phyloP scores from a whole-genome alignment of 2,113 vertebrate species.

The Cnemophilus loriae region DNA sequence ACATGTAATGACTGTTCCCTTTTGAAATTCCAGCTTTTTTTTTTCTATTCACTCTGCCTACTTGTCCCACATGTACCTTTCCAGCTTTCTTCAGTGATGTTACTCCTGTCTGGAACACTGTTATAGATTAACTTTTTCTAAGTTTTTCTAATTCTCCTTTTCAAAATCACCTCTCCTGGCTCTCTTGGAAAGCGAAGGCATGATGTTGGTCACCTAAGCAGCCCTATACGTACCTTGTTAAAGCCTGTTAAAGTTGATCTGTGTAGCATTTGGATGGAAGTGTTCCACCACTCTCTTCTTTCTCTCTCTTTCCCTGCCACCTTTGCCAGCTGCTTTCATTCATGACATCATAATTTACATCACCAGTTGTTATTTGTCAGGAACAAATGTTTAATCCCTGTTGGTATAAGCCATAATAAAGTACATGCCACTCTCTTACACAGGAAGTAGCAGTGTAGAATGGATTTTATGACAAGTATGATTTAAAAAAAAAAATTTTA shows the following conservation, averaged over 20 bases:
- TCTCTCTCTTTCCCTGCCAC: background rate
- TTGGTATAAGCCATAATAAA: background rate
- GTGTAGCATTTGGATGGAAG: background rate
- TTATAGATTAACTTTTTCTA: background rate
- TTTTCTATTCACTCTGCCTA: background rate
- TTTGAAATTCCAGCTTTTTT: background rate
- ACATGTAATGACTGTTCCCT: background rate
- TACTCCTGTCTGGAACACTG: background rate
- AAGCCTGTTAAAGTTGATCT: background rate
- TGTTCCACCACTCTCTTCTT: background rate
- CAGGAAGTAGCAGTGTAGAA: background rate
- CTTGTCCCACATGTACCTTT: background rate
- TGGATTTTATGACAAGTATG: background rate
- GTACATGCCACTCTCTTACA: background rate
- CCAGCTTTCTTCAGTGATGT: background rate
- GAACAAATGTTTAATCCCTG: background rate
- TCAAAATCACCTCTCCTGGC: background rate
- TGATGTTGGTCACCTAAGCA: background rate
- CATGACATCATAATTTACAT: background rate
- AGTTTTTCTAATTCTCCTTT: background rate
- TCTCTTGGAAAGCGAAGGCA: background rate
- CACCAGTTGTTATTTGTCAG: background rate
- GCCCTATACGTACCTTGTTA: background rate
- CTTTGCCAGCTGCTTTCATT: background rate
- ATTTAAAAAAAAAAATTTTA: background rate